A percentile compares a stretch with the other conserved stretches of the same genome.
phyloP scores from a whole-genome alignment of 2,888 invertebrate genomes.

The Druceiella hillmani region DNA sequence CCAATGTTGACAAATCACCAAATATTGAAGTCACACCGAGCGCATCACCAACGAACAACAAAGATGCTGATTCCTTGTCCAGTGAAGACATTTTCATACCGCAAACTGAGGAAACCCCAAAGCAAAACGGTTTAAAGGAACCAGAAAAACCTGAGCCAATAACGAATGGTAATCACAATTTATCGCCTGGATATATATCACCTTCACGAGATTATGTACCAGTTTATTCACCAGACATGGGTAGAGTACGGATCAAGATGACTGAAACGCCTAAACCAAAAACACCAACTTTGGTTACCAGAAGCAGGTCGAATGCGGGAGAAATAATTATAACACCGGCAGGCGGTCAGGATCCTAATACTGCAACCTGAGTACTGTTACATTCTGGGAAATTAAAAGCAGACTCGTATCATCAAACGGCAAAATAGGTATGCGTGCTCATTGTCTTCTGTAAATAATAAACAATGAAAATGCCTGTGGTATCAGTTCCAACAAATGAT shows the following conservation, averaged over 20 bases:
- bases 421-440: no score
- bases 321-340: constrained; percentile 68
- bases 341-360: constrained; percentile 35
- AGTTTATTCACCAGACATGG: constrained; percentile 62
- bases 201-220: constrained; percentile 48
- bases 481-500: no score
- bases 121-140: constrained; percentile 40
- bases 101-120: constrained; percentile 43
- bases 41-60: constrained; percentile 43
- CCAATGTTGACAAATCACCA: constrained; percentile 31
- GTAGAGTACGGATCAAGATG: constrained; percentile 72
- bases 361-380: constrained; percentile 50
- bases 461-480: no score
- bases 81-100: constrained; percentile 49
- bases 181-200: constrained; percentile 39
- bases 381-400: no score
- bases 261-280: constrained; percentile 74
- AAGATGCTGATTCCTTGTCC: constrained; percentile 44
- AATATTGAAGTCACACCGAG: no score
- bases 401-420: no score
- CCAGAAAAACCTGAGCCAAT: constrained; percentile 50
- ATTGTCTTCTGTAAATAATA: no score
- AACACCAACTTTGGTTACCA: constrained; percentile 75
- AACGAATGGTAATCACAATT: constrained; percentile 41
- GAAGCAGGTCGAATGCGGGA: constrained; percentile 69